These are phyloP conservation scores for Cynaeus angustus DNA, from an alignment of 2,888 invertebrate species.

Conservation along the genomic window DNA sequence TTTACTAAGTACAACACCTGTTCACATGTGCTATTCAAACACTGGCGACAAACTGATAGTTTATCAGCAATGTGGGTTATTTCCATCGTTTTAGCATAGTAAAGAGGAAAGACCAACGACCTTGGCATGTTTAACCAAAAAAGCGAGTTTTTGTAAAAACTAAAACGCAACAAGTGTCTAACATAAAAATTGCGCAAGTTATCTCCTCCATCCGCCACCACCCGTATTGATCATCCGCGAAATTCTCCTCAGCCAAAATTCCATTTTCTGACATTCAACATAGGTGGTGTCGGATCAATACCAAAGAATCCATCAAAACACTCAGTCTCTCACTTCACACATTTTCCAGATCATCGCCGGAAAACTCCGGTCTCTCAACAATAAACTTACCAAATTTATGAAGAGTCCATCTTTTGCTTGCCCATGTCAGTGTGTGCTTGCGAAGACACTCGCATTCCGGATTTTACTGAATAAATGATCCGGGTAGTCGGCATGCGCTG, in stretches of 20 bases:
- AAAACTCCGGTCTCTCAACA: neutral
- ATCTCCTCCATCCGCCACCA: neutral
- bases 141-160: too few relatives aligned
- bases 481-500: slow-evolving; percentile 30
- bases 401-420: slow-evolving; percentile 17
- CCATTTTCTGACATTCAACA: slow-evolving; percentile 21
- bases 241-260: slow-evolving; percentile 4
- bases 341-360: neutral
- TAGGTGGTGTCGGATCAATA: neutral
- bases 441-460: slow-evolving; percentile 40
- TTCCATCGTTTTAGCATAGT: slow-evolving; percentile 9
- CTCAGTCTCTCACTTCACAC: neutral
- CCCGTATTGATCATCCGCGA: slow-evolving; percentile 37
- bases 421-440: slow-evolving; percentile 30
- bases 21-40: slow-evolving; percentile 10
- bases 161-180: slow-evolving; percentile 33
- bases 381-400: slow-evolving; percentile 43
- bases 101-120: slow-evolving; percentile 1
- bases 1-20: slow-evolving; percentile 8
- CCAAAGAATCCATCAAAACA: neutral
- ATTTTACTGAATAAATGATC: slow-evolving; percentile 46
- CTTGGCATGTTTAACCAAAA: neutral
- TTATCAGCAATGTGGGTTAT: slow-evolving; percentile 43
- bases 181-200: slow-evolving; percentile 19
- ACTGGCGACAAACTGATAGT: slow-evolving; percentile 41